phyloP scores from a whole-genome alignment of 1,140 invertebrate genomes.

The Rhagoletis zephyria region DNA sequence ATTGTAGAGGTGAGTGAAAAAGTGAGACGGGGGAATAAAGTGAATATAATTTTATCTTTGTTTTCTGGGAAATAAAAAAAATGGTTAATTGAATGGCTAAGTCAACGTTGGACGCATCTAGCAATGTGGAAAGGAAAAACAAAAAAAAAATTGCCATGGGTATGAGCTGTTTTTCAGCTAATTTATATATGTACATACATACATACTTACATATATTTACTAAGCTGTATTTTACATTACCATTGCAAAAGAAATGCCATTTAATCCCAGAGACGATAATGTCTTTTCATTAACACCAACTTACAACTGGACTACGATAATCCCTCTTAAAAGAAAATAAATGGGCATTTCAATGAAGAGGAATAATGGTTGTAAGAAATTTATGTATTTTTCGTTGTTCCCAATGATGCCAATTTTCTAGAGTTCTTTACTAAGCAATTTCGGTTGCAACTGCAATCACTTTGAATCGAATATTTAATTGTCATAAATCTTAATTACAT shows the following conservation, averaged over 20 bases:
- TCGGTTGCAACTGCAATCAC: not conserved
- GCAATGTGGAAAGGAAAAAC: not conserved
- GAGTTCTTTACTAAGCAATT: no score
- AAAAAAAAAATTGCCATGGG: not conserved
- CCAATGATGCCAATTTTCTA: not conserved
- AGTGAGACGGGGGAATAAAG: not conserved
- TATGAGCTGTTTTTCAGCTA: constrained; percentile 4
- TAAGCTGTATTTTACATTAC: not conserved
- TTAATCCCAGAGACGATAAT: not conserved
- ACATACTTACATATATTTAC: no score
- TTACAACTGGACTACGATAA: constrained; percentile 17
- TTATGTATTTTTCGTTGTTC: not conserved
- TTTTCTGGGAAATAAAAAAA: constrained; percentile 28
- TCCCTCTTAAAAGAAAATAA: not conserved
- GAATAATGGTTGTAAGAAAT: not conserved
- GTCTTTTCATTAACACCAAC: not conserved
- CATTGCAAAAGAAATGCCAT: not conserved
- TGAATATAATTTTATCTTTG: not conserved
- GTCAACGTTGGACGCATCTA: not conserved
- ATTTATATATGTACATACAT: not conserved
- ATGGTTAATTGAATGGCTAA: constrained; percentile 23
- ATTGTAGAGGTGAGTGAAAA: not conserved
- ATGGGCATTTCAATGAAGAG: not conserved
- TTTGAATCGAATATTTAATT: not conserved
- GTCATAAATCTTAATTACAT: not conserved